Conservation (phyloP, 2,113 vertebrate genomes). For the Brachyhypopomus gauderio region DNA sequence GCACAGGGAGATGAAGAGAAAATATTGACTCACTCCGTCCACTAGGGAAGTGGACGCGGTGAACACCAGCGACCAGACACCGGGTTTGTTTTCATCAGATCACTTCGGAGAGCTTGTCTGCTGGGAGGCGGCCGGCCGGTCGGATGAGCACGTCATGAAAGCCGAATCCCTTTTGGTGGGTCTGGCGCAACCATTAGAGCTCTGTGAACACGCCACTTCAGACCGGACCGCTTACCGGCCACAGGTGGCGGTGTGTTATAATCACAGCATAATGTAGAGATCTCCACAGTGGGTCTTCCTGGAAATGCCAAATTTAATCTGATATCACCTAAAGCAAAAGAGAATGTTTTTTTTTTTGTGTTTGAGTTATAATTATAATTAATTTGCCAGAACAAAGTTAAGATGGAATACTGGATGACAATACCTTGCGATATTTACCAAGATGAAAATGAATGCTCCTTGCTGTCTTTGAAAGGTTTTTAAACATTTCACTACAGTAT, state of each 20-base stretch:
- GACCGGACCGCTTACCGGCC: neutral
- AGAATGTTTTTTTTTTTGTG: neutral
- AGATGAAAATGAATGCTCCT: neutral
- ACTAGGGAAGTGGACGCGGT: neutral
- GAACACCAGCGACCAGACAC: neutral
- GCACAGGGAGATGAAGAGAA: constrained; percentile 33
- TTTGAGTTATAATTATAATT: neutral
- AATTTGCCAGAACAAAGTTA: neutral
- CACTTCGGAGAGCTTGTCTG: constrained; percentile 5
- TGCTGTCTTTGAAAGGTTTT: neutral
- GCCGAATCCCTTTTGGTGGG: constrained; percentile 9
- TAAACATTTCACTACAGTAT: neutral
- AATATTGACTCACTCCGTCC: constrained; percentile 40
- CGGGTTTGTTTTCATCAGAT: constrained; percentile 32
- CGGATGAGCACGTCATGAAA: constrained; percentile 33
- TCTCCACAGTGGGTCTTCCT: neutral
- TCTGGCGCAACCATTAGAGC: neutral
- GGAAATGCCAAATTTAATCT: neutral
- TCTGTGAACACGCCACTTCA: constrained; percentile 7
- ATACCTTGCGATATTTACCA: neutral
- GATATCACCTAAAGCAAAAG: neutral
- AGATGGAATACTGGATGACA: neutral
- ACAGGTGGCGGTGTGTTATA: neutral
- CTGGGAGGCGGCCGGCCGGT: neutral
- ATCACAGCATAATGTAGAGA: neutral